These are phyloP conservation scores for Caranx ignobilis DNA, from an alignment of 2,113 vertebrate genomes.

Conservation along the genomic window DNA sequence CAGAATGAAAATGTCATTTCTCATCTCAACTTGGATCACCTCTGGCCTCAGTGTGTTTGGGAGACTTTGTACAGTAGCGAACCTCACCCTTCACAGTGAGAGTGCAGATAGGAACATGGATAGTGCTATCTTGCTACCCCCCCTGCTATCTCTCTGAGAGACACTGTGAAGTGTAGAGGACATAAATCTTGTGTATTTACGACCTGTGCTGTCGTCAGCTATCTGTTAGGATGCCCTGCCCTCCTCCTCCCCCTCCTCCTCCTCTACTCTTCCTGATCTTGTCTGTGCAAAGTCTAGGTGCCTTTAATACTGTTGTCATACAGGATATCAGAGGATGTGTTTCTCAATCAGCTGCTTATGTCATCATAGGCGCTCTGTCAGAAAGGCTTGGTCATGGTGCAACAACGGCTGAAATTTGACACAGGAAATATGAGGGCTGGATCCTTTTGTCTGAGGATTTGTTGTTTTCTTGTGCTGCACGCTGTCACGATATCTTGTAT, in stretches of 20 bases:
- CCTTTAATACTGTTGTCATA: slow-evolving; percentile 56
- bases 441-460: slow-evolving; percentile 12
- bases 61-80: slow-evolving; percentile 45
- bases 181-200: slow-evolving; percentile 84
- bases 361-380: neutral
- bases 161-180: slow-evolving; percentile 67
- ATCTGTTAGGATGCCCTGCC: slow-evolving; percentile 77
- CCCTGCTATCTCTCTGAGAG: slow-evolving; percentile 71
- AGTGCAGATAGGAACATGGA: slow-evolving; percentile 62
- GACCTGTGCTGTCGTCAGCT: slow-evolving; percentile 82
- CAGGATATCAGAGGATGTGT: slow-evolving; percentile 28
- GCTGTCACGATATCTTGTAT: slow-evolving; percentile 20
- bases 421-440: slow-evolving; percentile 23
- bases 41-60: slow-evolving; percentile 10
- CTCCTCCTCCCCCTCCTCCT: slow-evolving; percentile 65
- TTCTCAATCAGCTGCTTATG: slow-evolving; percentile 56
- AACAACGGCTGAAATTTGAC: slow-evolving; percentile 41
- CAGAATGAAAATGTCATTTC: slow-evolving; percentile 29
- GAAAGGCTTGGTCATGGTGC: neutral
- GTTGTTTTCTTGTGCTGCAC: neutral
- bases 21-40: slow-evolving; percentile 32
- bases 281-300: slow-evolving; percentile 67
- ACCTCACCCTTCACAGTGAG: slow-evolving; percentile 37
- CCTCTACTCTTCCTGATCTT: slow-evolving; percentile 66
- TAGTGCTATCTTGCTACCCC: slow-evolving; percentile 56